Base-by-base conservation (phyloP, 1,140 invertebrate genomes). In the Bombus pyrosoma region DNA sequence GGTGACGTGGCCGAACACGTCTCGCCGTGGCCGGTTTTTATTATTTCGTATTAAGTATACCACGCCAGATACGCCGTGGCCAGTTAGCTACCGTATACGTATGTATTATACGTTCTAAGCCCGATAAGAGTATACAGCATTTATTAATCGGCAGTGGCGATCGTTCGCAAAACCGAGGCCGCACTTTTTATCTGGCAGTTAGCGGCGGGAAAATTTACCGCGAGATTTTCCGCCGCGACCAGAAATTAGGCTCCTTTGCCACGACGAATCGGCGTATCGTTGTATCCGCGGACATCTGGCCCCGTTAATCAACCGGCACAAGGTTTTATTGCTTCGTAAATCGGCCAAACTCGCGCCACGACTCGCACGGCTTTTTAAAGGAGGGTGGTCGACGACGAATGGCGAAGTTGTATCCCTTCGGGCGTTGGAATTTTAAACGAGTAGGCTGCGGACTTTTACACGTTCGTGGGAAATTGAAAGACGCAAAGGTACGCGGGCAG, bases 61-160 rank as follows among this genome's bases (percentile, higher is more conserved):
- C 86, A 62, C 47, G 79, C 62, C 83, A 83, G 86, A 88, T 83
- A 83, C 59, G 83, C 66, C 15, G 53, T 15, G 41, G 25, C 85
- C 84, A 47, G 62, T 69, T 77, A 41, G 62, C 64, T 37, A n/a
- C 73, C 69, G 74, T 43, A 25, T 53, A 53, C 28, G 4, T 28
- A 28, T 28, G 8, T 74, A 37, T 47, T 78, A 68, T 73, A 77
- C 69, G 59, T 88, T 88, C 66, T 59, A 53, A 57, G 37, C 64
- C 43, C 69, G 81, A 90, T 91, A 89, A 89, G 79, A 81, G 53
- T 18, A n/a, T 41, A 72, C 66, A 57, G 81, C 86, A 73, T 81
- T 91, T 89, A 85, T 91, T 91, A 90, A 90, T 92, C 91, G 89
- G 62, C 66, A 86, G 87, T 85, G 72, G 83, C 92, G 86, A 92